A percentile compares a stretch with the other conserved stretches of the same genome.
These are phyloP conservation scores for Danio kyathit DNA, from an alignment of 2,797 vertebrate species.

Conservation along the genomic window DNA sequence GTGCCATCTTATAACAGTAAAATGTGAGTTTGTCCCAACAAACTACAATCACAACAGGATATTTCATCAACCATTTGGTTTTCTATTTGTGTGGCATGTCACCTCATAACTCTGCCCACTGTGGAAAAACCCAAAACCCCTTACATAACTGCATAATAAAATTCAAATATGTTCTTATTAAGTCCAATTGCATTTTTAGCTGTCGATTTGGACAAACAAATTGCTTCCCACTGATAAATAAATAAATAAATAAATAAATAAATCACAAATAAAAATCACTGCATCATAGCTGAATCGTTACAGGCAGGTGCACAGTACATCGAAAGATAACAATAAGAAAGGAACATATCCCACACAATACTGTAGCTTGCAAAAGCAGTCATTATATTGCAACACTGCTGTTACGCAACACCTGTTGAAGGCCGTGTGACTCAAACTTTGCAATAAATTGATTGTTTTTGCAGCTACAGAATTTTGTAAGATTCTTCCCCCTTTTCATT, in stretches of 20 bases:
- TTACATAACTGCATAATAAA: not conserved
- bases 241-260: no score
- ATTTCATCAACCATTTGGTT: not conserved
- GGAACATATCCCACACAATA: constrained; percentile 7
- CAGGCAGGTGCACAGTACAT: not conserved
- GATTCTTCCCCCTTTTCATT: not conserved
- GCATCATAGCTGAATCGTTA: constrained; percentile 1
- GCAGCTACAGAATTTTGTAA: not conserved
- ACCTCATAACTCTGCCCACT: not conserved
- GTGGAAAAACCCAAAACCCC: not conserved
- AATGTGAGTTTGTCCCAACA: not conserved
- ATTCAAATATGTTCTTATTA: not conserved
- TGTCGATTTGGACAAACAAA: not conserved
- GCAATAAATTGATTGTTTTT: not conserved
- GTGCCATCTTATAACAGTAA: not conserved
- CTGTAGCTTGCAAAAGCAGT: not conserved
- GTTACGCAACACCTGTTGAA: constrained; percentile 3
- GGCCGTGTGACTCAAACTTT: not conserved
- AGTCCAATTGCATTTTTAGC: not conserved
- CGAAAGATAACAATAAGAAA: not conserved
- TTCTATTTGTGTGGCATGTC: not conserved
- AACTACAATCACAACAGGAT: not conserved
- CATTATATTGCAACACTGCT: constrained; percentile 20
- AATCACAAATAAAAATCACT: not conserved
- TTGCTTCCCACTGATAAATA: not conserved